Evolutionary conservation across 2,113 vertebrate genomes (phyloP), one percentile per base, ranked within the genome.

Genomic region (Lamprologus lemairii): DNA sequence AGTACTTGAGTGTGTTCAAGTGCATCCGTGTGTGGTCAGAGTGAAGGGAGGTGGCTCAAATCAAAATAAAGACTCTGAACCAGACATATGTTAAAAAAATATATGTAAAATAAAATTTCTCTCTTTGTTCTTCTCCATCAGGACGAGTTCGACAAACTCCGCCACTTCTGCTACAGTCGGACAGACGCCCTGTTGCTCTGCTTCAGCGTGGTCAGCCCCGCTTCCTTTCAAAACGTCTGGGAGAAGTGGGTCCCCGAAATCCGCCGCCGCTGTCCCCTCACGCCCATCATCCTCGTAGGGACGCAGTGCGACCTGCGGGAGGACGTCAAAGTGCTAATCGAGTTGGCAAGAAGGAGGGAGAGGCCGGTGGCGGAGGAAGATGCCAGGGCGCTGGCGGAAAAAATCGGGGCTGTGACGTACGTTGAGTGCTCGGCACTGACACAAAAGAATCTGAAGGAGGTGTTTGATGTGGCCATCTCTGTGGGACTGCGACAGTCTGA

Each of bases 81-180:
- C n/a, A 19, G 12, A 42, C 49, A 51, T 45, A n/a, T 80, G n/a
- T 37, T 63, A 0, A 35, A 35, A 19, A 33, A 10, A 11, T 1
- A 11, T 63, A 63, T 19, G 33, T n/a, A 63, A 35, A 37, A 65
- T 65, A 2, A 37, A 21, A 65, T 37, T 65, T 21, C 63, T 33
- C 45, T 7, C 37, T 53, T 23, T 33, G 13, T 4, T 42, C 28
- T 47, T 86, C 55, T 88, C 83, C 80, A 21, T 57, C 93, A 98
- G 97, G 97, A 98, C 11, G 97, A 97, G 78, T 97, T 97, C 2
- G 97, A 98, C 92, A 96, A 97, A 87, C 96, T 98, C 21, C 97
- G 97, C 9, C 97, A 96, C 90, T 97, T 97, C 94, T 97, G 97
- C 95, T 98, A 97, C 94, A 95, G 95, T 1, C 96, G 96, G 33